Base-by-base conservation (phyloP, 2,797 vertebrate genomes). In the Cynopterus sphinx region DNA sequence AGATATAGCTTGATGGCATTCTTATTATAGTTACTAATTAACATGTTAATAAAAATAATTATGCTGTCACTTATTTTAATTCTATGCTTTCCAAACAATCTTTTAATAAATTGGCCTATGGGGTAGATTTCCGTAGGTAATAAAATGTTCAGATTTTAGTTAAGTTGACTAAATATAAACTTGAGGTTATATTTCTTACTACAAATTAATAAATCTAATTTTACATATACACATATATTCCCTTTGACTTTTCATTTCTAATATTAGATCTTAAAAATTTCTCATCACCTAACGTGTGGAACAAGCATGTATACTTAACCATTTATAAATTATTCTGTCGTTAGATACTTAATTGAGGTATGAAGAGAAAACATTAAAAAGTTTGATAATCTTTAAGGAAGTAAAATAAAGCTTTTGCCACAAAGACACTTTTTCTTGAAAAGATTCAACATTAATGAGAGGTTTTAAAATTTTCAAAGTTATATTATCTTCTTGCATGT, bases 21-120 rank as follows among this genome's bases (percentile, higher is more conserved):
- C 28, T 71, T 87, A 85, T 68, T 86, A 84, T 16, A 73, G n/a
- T 77, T 74, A 39, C 31, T 90, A 91, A 95, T 67, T 95, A 79
- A 74, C 11, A 79, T 84, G 8, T 31, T 92, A 81, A 91, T 75
- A 79, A 81, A 89, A 85, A 77, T 59, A 65, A 65, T 68, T 70
- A 78, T 83, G 61, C 11, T 67, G 26, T 31, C 46, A 31, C 13
- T 1, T 59, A 89, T 73, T 92, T 92, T 92, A 82, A 89, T 70
- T 82, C 41, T 73, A 78, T 65, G 41, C 12, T 90, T 68, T 59
- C 17, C 31, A 68, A 82, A 96, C 26, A 49, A 92, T 12, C 6
- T 85, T 93, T 94, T 87, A 83, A 90, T 53, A 67, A 83, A 90
- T 33, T 90, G 21, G 49, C 22, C 33, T 83, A 81, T 4, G 22